Evolutionary conservation across 2,113 vertebrate genomes (phyloP), one percentile per base, ranked within the genome.

Genomic region (Glaucomys volans): DNA sequence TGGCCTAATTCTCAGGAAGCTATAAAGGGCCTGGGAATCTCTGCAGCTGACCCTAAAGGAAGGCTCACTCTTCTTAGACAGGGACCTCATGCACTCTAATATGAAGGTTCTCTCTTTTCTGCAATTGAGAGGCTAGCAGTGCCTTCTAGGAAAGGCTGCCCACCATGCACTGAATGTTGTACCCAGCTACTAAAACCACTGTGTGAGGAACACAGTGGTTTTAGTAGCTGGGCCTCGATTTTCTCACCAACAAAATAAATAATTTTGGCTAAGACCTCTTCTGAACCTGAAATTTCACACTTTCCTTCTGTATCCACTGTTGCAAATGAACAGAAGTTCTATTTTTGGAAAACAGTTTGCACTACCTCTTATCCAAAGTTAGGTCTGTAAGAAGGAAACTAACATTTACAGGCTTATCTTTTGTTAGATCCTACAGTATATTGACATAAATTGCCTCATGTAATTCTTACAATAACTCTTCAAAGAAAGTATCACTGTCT

Each of bases 261-360:
- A 2, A 54, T 66, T 18, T 76, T 74, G 30, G 16, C 12, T 54
- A 62, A 62, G n/a, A 67, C 14, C 3, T 10, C 20, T 40, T 77
- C 17, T 20, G 82, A 44, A 82, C 8, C 42, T 67, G 62, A 82
- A 67, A 62, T 71, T 54, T 93, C 32, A 72, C 26, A 69, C 30
- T 85, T 88, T 50, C 32, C 16, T 40, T 67, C 62, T 90, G 6
- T 4, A 71, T 28, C 92, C 35, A 20, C 32, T 22, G 8, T n/a
- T 59, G 13, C 52, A 82, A 91, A 44, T 44, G 50, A 90, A 75
- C 24, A 47, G 47, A 95, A 80, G 14, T 42, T 57, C 22, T 62
- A 7, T 42, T 37, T 91, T 95, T 47, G 59, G 80, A 88, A 94
- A 94, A 92, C 8, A 71, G 4, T 20, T 90, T 92, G 17, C 8